A percentile compares a stretch with the other conserved stretches of the same genome.
These are phyloP conservation scores for Styela plicata DNA, from an alignment of 23 tunicate species.

Conservation along the genomic window DNA sequence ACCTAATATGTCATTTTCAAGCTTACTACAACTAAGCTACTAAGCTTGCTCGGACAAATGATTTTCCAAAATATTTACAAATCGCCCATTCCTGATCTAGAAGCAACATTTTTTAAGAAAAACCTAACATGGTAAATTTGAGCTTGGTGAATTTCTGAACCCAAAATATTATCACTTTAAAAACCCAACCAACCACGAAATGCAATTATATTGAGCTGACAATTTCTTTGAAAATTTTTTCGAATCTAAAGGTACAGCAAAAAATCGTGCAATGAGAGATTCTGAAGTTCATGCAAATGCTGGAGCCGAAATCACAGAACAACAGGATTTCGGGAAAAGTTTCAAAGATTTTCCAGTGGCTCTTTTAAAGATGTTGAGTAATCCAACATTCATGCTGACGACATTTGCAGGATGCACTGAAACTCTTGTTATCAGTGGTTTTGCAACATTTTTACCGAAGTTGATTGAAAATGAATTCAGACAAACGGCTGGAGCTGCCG, in stretches of 20 bases:
- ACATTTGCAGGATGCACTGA: slow-evolving; percentile 66
- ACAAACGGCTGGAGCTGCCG: slow-evolving; percentile 87
- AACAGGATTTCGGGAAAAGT: slow-evolving; percentile 62
- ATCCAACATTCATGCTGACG: slow-evolving; percentile 66
- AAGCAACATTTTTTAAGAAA: too few species aligned
- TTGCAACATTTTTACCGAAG: slow-evolving; percentile 95
- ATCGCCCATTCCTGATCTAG: too few species aligned
- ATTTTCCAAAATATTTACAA: too few species aligned
- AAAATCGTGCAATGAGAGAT: slow-evolving; percentile 31
- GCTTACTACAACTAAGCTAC: too few species aligned
- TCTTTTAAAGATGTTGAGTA: slow-evolving; percentile 41
- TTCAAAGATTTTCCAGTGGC: slow-evolving; percentile 83
- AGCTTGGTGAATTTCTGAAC: too few species aligned
- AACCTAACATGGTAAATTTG: too few species aligned
- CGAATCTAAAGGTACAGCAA: slow-evolving; percentile 41
- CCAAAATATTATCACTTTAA: not conserved
- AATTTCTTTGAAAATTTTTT: not conserved
- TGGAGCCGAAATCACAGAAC: slow-evolving; percentile 48
- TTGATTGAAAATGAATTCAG: slow-evolving; percentile 82
- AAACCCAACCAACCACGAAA: not conserved
- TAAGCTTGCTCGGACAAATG: too few species aligned
- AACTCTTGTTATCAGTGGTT: slow-evolving; percentile 76
- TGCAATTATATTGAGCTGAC: not conserved
- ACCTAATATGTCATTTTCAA: too few species aligned
- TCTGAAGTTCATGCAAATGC: slow-evolving; percentile 59